A percentile compares a stretch with the other conserved stretches of the same genome.
Evolutionary conservation across 2,888 invertebrate species (phyloP).

Genomic region (Zygothrica quintamaculata): DNA sequence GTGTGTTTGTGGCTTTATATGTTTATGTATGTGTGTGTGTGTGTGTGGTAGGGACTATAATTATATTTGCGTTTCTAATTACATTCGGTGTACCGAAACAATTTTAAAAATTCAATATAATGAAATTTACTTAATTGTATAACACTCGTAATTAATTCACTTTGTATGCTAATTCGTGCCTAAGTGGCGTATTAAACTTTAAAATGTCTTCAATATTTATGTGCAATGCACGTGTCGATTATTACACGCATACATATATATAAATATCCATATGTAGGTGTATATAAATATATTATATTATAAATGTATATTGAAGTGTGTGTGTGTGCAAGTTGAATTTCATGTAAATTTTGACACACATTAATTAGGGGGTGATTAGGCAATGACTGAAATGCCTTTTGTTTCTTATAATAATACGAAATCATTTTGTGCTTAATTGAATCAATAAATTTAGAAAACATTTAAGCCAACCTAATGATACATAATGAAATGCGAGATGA

Average conservation of each 20-base stretch:
- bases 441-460: conserved; percentile 62
- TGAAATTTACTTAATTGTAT: conserved; percentile 82
- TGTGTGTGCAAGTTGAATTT: conserved; percentile 53
- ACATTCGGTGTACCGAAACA: conserved; percentile 63
- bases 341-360: conserved; percentile 64
- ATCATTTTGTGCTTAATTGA: conserved; percentile 66
- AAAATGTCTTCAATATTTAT: conserved; percentile 80
- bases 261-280: conserved; percentile 4
- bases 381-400: conserved; percentile 49
- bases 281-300: conserved; percentile 5
- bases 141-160: conserved; percentile 82
- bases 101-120: conserved; percentile 81
- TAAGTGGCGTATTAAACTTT: conserved; percentile 79
- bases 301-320: conserved; percentile 12
- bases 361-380: conserved; percentile 57
- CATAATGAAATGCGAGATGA: conserved; percentile 49
- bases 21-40: conserved; percentile 15
- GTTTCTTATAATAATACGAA: conserved; percentile 55
- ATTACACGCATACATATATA: conserved; percentile 66
- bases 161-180: conserved; percentile 80
- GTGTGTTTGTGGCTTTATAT: too few species aligned
- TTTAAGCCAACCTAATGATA: conserved; percentile 26
- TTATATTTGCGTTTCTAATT: conserved; percentile 80
- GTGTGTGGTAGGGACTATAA: conserved; percentile 45
- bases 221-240: conserved; percentile 74